Percentiles rank a stretch among this genome's conserved stretches.
These are phyloP conservation scores for Mactromeris polynyma DNA, from an alignment of 2,888 invertebrate genomes.

Conservation along the genomic window DNA sequence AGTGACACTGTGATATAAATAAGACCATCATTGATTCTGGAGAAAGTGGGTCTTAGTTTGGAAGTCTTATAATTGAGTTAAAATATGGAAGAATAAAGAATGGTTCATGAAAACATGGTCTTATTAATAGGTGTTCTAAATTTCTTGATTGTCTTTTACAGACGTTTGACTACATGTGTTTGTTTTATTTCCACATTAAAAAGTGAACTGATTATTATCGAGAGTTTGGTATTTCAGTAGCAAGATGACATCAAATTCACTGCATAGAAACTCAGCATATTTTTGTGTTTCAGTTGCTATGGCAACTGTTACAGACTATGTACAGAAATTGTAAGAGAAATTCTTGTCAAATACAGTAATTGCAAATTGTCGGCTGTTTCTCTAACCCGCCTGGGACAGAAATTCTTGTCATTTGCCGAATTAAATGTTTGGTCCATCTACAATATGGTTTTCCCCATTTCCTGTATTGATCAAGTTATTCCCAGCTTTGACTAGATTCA, in stretches of 20 bases:
- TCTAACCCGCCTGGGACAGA: background rate
- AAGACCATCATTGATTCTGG: too few relatives aligned
- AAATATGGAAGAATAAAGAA: too few relatives aligned
- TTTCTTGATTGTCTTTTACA: too few relatives aligned
- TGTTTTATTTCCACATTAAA: too few relatives aligned
- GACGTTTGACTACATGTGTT: too few relatives aligned
- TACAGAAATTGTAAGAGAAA: constrained; percentile 2
- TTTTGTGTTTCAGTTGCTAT: constrained; percentile 1
- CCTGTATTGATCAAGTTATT: constrained; percentile 1
- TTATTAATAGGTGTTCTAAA: too few relatives aligned
- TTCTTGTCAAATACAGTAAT: constrained; percentile 1
- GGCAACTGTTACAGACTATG: background rate
- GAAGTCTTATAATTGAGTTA: too few relatives aligned
- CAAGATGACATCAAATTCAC: background rate
- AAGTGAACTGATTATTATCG: background rate
- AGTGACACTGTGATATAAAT: too few relatives aligned
- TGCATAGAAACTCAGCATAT: background rate
- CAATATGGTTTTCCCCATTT: background rate
- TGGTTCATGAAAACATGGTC: too few relatives aligned
- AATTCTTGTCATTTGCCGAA: background rate
- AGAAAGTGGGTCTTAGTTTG: too few relatives aligned
- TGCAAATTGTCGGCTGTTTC: constrained; percentile 1
- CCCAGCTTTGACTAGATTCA: background rate
- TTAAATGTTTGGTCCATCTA: background rate
- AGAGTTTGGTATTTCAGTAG: background rate